Evolutionary conservation across 2,113 vertebrate species (phyloP).

Genomic region (Solenodon paradoxus): DNA sequence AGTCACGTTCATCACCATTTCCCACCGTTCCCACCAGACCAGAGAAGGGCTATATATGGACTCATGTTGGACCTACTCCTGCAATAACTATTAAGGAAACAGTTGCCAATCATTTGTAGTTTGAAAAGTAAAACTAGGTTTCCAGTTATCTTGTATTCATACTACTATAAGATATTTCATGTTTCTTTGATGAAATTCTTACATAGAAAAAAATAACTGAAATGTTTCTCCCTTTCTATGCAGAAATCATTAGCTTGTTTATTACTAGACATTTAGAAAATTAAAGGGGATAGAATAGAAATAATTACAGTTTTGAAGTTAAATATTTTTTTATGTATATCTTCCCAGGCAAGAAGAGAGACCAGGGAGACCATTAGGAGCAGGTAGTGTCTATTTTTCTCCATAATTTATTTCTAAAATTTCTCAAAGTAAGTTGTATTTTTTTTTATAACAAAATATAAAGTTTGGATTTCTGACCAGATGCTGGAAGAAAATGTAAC

Average conservation of each 20-base stretch:
- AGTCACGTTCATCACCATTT: constrained; percentile 95
- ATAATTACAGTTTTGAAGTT: constrained; percentile 53
- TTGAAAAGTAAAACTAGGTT: constrained; percentile 26
- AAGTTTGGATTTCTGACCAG: constrained; percentile 44
- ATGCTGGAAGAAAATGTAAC: not conserved
- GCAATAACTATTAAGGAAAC: constrained; percentile 92
- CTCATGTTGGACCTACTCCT: constrained; percentile 93
- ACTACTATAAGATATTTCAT: not conserved
- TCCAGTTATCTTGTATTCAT: not conserved
- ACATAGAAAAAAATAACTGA: not conserved
- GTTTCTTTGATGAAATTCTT: constrained; percentile 44
- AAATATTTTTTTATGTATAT: not conserved
- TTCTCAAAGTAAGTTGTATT: constrained; percentile 38
- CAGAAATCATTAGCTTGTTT: constrained; percentile 26
- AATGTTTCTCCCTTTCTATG: not conserved
- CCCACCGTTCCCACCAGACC: constrained; percentile 95
- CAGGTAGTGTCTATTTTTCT: constrained; percentile 27
- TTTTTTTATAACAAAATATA: constrained; percentile 56
- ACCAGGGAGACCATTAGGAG: constrained; percentile 2
- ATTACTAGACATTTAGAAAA: constrained; percentile 28
- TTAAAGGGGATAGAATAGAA: constrained; percentile 15
- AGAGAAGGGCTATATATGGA: constrained; percentile 98
- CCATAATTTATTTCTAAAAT: constrained; percentile 48
- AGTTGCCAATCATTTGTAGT: constrained; percentile 86
- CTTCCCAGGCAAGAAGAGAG: not conserved